A percentile compares a stretch with the other conserved stretches of the same genome.
phyloP scores from a whole-genome alignment of 2,797 vertebrate species.

The Sciaenops ocellatus region DNA sequence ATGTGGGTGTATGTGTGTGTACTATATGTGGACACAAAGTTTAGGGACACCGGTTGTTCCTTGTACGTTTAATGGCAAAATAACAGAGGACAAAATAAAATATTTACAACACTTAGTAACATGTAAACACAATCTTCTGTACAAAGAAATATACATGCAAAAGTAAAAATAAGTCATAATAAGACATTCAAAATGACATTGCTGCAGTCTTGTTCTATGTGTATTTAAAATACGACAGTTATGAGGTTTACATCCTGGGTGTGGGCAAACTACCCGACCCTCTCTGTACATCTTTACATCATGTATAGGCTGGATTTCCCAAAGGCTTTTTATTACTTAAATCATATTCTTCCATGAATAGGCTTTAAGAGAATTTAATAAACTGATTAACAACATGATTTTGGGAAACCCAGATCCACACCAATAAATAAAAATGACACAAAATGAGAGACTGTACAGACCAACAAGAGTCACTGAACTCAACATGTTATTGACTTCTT shows the following conservation, averaged over 20 bases:
- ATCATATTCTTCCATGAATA: slow-evolving; percentile 39
- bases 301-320: slow-evolving; percentile 62
- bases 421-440: slow-evolving; percentile 79
- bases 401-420: slow-evolving; percentile 69
- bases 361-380: slow-evolving; percentile 39
- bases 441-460: slow-evolving; percentile 73
- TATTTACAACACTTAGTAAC: slow-evolving; percentile 96
- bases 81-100: slow-evolving; percentile 95
- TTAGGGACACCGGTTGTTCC: slow-evolving; percentile 76
- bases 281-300: slow-evolving; percentile 88
- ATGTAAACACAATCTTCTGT: slow-evolving; percentile 96
- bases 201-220: slow-evolving; percentile 81
- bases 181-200: slow-evolving; percentile 87
- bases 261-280: slow-evolving; percentile 61
- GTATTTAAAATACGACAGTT: slow-evolving; percentile 90
- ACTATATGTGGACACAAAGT: neutral
- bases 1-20: slow-evolving; percentile 1
- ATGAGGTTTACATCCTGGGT: slow-evolving; percentile 79
- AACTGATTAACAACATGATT: slow-evolving; percentile 50
- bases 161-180: slow-evolving; percentile 87
- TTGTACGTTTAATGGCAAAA: slow-evolving; percentile 98
- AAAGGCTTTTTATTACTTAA: slow-evolving; percentile 62
- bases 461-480: slow-evolving; percentile 45
- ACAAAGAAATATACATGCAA: slow-evolving; percentile 99
- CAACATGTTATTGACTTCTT: slow-evolving; percentile 48